Evolutionary conservation across 2,888 invertebrate genomes (phyloP), one percentile per base, ranked within the genome.

Genomic region (Eupelmus urozonus): DNA sequence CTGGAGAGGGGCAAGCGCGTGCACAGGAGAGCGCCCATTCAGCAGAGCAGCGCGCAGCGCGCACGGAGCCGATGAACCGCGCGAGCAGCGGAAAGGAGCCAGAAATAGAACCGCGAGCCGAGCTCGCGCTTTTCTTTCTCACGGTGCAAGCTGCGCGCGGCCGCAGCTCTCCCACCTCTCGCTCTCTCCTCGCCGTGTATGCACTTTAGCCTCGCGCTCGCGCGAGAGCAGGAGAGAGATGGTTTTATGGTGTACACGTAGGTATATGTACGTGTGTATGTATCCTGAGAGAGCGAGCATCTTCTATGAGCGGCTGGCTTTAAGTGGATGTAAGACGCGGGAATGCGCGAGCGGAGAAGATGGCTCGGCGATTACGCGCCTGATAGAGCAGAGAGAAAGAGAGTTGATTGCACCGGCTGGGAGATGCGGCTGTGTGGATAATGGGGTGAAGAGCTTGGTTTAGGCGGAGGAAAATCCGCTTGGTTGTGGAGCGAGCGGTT

Each of bases 91-190:
- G 42, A 45, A 60, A 53, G 34, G 57, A 73, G 23, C 65, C 78
- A 78, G 74, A 74, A 78, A 78, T 78, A 78, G 78, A 78, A 78
- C 27, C 57, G 27, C 29, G 62, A 20, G 4, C 13, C 45, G n/a
- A 45, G 45, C 34, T 34, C 9, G 9, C 9, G 63, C 65, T 65
- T 74, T 78, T 74, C 74, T 70, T 78, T 78, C 78, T 74, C 78
- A 78, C 70, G 78, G 62, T 78, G 42, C 18, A 2, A 9, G 60
- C 7, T 4, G 57, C 27, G 16, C 53, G 27, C 13, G 40, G 7
- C 34, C 40, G 34, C 59, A 13, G 27, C 59, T 55, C 57, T 57
- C 29, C 59, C n/a, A n/a, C n/a, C n/a, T n/a, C n/a, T n/a, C n/a
- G n/a, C n/a, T n/a, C n/a, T n/a, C n/a, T n/a, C n/a, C n/a, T n/a